Evolutionary conservation across 1,140 invertebrate species (phyloP).

Genomic region (Trypoxylus dichotomus): DNA sequence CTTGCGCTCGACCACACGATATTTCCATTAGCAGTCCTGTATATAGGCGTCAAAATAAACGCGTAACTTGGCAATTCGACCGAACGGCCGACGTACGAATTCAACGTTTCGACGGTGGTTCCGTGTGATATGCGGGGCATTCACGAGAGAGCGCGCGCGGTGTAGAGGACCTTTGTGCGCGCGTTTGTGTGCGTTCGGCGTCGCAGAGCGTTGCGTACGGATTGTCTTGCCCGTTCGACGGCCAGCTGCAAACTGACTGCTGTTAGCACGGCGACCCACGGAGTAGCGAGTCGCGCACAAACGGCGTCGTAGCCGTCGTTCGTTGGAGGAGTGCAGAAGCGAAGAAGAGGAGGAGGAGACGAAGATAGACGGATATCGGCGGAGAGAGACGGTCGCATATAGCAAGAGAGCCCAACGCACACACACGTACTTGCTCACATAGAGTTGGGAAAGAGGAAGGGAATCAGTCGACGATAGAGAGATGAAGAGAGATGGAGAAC

Average conservation of each 20-base stretch:
- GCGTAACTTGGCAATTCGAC: not conserved
- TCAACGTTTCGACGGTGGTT: not conserved
- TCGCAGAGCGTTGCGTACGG: not conserved
- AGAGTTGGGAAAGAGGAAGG: conserved; percentile 1
- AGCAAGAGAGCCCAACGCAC: not conserved
- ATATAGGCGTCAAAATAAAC: not conserved
- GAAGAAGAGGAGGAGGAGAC: conserved; percentile 1
- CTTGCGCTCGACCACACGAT: too few relatives aligned
- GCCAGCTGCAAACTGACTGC: conserved; percentile 15
- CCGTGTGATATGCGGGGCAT: not conserved
- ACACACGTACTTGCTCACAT: not conserved
- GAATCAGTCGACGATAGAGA: not conserved
- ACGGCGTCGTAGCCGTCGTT: conserved; percentile 9
- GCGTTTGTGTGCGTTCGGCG: conserved; percentile 1
- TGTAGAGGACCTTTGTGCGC: conserved; percentile 9
- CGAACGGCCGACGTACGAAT: not conserved
- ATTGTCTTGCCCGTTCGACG: not conserved
- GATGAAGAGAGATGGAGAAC: not conserved
- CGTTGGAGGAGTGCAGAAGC: not conserved
- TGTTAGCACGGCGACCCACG: conserved; percentile 4
- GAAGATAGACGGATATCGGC: not conserved
- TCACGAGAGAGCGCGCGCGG: not conserved
- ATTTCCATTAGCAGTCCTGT: too few relatives aligned
- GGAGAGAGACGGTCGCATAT: not conserved
- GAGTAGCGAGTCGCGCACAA: not conserved